Conservation (phyloP, 2,113 vertebrate genomes). For the Dicaeum eximium region DNA sequence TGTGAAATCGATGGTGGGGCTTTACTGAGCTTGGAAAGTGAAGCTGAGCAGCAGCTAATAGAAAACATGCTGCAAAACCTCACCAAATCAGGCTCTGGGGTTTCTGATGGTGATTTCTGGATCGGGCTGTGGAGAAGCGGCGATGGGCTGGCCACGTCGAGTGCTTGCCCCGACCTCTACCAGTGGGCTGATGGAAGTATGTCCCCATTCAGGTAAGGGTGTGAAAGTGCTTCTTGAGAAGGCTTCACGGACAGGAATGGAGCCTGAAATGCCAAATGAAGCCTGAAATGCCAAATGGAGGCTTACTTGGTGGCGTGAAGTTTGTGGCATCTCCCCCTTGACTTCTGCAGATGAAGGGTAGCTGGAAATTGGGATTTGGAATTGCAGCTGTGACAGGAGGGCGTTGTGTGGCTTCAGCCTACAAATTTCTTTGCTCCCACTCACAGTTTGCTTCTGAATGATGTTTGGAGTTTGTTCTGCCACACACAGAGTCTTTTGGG, state of each 20-base stretch:
- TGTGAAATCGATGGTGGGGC: constrained; percentile 85
- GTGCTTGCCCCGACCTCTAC: constrained; percentile 87
- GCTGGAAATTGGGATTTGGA: neutral
- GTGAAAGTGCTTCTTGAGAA: neutral
- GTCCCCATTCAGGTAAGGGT: constrained; percentile 82
- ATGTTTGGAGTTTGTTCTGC: neutral
- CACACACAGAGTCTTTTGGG: neutral
- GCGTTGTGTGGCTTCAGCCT: neutral
- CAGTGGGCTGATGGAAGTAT: constrained; percentile 86
- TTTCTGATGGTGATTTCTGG: constrained; percentile 96
- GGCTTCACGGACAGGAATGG: neutral
- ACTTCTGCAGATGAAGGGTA: neutral
- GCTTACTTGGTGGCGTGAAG: neutral
- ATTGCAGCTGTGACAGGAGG: neutral
- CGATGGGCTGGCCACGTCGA: constrained; percentile 63
- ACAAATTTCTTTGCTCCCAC: neutral
- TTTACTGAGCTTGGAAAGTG: constrained; percentile 84
- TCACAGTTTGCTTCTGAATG: neutral
- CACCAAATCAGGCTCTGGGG: constrained; percentile 74
- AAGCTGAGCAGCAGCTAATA: constrained; percentile 83
- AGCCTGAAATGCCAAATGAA: neutral
- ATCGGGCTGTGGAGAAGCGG: constrained; percentile 88
- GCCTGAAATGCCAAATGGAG: neutral
- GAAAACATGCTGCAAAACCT: constrained; percentile 85
- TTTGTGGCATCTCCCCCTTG: neutral